Evolutionary conservation across 2,797 vertebrate species (phyloP).

Genomic region (Cirrhinus mrigala): DNA sequence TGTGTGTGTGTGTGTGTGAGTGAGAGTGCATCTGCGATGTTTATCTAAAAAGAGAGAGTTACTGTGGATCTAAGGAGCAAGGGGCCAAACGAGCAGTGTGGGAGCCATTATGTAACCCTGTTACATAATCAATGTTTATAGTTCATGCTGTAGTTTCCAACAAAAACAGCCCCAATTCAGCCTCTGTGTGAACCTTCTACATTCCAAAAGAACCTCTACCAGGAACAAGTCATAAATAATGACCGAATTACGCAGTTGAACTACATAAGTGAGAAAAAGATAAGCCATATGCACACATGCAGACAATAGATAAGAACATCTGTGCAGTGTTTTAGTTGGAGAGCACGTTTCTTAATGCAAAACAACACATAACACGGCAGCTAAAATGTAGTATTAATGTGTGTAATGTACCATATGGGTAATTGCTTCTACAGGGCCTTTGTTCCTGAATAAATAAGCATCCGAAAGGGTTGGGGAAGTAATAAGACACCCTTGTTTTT

Average conservation of each 20-base stretch:
- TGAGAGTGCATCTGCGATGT: background rate
- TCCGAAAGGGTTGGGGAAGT: background rate
- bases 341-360: background rate
- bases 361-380: background rate
- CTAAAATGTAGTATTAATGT: background rate
- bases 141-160: background rate
- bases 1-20: background rate
- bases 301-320: background rate
- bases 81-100: background rate
- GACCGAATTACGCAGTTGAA: background rate
- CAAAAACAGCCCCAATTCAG: background rate
- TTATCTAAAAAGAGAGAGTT: background rate
- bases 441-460: background rate
- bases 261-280: background rate
- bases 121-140: conserved; percentile 27
- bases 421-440: background rate
- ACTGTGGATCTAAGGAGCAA: background rate
- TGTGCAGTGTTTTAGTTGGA: background rate
- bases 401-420: background rate
- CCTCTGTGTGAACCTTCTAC: conserved; percentile 15
- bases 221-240: conserved; percentile 15
- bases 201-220: background rate
- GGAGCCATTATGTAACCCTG: background rate
- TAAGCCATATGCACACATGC: background rate
- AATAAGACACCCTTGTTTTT: conserved; percentile 2